Conservation (phyloP, 2,113 vertebrate genomes). For the Bubalus kerabau region DNA sequence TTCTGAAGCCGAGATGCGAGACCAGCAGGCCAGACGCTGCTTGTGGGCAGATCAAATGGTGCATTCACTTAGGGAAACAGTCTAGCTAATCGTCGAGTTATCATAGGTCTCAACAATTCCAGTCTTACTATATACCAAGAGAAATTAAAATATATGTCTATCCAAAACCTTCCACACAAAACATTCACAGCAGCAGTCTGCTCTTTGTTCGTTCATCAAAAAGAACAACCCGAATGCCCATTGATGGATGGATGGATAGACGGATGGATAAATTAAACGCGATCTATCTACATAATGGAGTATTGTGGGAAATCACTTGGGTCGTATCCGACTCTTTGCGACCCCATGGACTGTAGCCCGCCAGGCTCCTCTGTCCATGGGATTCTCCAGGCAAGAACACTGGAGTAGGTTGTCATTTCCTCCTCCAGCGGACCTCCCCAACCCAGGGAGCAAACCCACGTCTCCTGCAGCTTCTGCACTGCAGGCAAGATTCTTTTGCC, state of each 20-base stretch:
- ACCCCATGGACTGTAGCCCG: neutral
- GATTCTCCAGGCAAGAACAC: neutral
- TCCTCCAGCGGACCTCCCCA: neutral
- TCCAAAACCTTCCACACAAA: neutral
- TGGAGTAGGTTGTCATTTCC: neutral
- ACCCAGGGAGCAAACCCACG: neutral
- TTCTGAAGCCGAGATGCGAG: neutral
- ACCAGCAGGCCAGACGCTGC: neutral
- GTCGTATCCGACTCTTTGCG: accelerated
- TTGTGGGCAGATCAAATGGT: neutral
- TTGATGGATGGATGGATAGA: neutral
- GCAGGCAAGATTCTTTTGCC: neutral
- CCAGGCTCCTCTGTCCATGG: neutral
- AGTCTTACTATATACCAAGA: neutral
- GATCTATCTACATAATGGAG: neutral
- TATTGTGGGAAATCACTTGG: neutral
- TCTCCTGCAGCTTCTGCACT: neutral
- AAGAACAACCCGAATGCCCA: neutral
- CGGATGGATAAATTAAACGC: neutral
- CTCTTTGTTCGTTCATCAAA: accelerated
- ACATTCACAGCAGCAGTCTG: neutral
- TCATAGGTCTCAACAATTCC: neutral
- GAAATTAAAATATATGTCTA: neutral
- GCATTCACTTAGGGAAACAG: neutral
- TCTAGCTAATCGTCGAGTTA: neutral